Evolutionary conservation across 2,113 vertebrate species (phyloP), one percentile per base, ranked within the genome.

Genomic region (Limanda limanda): DNA sequence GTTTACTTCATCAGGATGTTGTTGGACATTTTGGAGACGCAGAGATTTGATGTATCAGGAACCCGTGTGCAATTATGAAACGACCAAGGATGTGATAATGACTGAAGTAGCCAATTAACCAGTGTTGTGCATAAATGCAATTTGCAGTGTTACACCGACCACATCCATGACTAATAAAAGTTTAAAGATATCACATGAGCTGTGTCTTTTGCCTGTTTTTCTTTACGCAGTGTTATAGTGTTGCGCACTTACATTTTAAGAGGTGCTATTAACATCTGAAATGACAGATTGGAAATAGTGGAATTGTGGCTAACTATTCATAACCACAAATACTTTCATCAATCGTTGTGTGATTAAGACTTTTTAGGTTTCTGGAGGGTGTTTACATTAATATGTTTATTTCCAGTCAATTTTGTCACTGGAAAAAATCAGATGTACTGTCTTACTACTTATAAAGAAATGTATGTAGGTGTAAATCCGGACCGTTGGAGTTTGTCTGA

Each of bases 141-240:
- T 62, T 63, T 73, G 60, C 47, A 55, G 27, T 79, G 31, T 60
- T 73, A 72, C 45, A 70, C 37, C 64, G 66, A 68, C 68, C 54
- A 74, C 52, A 59, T 55, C 24, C 25, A 20, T 68, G 20, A 68
- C 61, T 54, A 89, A 87, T 86, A 86, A 82, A 82, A 82, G 42
- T 47, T 78, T 69, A 35, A 42, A 65, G n/a, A 79, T 47, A 24
- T 64, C 9, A 59, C 20, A 79, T 18, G 45, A 81, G 54, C 52
- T 73, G 67, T 78, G 81, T 83, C 15, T 80, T 71, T 73, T 66
- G 67, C 31, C 45, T 66, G 62, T 14, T 72, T 84, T 74, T 52
- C 15, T 76, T 57, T 17, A 17, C 20, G 35, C 2, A 5, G 55
- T 68, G 57, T 60, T 72, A 56, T 10, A 21, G 51, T 35, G 52